A percentile compares a stretch with the other conserved stretches of the same genome.
phyloP scores from a whole-genome alignment of 2,113 vertebrate species.

The Tenebrosternarchus preto region DNA sequence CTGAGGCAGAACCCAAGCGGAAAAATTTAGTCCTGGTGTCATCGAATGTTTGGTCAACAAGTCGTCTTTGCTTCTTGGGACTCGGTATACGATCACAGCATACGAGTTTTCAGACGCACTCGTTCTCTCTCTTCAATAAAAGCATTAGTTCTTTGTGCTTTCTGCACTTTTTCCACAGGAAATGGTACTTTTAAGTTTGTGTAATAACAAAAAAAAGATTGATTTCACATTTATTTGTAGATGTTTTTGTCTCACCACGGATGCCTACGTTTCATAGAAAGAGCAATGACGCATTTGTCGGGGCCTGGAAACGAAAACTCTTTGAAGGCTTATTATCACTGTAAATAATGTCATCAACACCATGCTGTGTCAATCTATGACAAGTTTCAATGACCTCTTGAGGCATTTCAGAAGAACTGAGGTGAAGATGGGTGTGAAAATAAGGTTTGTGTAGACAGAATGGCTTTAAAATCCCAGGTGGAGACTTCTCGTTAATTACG shows the following conservation, averaged over 20 bases:
- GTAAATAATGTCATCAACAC: background rate
- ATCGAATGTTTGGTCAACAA: conserved; percentile 64
- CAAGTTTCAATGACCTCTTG: background rate
- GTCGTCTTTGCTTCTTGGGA: conserved; percentile 53
- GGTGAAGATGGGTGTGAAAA: background rate
- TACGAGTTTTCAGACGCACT: background rate
- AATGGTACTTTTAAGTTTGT: background rate
- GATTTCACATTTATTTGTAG: background rate
- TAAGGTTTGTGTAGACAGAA: background rate
- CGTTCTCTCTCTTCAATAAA: background rate
- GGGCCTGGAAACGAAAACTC: background rate
- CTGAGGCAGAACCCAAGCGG: conserved; percentile 59
- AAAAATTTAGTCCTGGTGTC: conserved; percentile 58
- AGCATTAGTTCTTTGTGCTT: background rate
- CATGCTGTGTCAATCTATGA: background rate
- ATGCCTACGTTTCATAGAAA: background rate
- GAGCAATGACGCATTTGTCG: background rate
- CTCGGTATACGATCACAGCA: conserved; percentile 38
- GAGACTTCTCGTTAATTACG: background rate
- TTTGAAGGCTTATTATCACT: background rate
- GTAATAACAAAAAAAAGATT: background rate
- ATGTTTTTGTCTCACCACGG: background rate
- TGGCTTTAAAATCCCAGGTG: background rate
- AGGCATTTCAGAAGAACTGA: background rate
- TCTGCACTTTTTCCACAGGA: background rate